Conservation (phyloP, 2,113 vertebrate genomes). For the Strigops habroptila region DNA sequence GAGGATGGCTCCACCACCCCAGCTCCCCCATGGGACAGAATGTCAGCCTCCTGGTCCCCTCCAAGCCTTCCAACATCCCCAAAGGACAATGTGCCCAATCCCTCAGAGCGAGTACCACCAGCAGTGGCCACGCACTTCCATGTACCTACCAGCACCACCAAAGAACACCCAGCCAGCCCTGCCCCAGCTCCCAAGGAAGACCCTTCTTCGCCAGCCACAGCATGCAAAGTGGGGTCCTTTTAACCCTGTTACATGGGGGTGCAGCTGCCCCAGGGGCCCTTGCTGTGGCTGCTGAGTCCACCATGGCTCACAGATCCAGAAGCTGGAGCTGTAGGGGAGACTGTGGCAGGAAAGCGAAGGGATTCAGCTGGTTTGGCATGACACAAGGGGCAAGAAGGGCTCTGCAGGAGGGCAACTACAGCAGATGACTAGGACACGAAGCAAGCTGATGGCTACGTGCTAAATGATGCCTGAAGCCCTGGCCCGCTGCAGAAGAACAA, state of each 20-base stretch:
- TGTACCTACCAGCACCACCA: fast-evolving
- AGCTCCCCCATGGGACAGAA: fast-evolving
- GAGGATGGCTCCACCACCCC: not conserved
- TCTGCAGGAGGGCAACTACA: not conserved
- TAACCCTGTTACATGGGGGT: fast-evolving
- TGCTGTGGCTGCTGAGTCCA: fast-evolving
- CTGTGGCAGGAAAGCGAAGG: not conserved
- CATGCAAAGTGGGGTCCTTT: fast-evolving
- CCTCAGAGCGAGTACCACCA: not conserved
- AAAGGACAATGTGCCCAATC: fast-evolving
- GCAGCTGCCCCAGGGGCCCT: not conserved
- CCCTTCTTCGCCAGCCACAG: not conserved
- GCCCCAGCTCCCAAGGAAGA: not conserved
- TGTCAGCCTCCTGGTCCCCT: not conserved
- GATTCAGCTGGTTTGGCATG: fast-evolving
- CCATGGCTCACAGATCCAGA: fast-evolving
- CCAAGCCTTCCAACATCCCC: fast-evolving
- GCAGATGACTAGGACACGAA: not conserved
- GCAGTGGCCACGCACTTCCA: fast-evolving
- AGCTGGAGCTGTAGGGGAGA: not conserved
- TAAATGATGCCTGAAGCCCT: not conserved
- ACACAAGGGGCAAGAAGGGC: fast-evolving
- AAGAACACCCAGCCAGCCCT: not conserved
- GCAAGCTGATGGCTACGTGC: not conserved
- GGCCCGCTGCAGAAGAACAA: not conserved